Evolutionary conservation across 2,888 invertebrate genomes (phyloP), one percentile per base, ranked within the genome.

Genomic region (Epistrophe grossulariae): DNA sequence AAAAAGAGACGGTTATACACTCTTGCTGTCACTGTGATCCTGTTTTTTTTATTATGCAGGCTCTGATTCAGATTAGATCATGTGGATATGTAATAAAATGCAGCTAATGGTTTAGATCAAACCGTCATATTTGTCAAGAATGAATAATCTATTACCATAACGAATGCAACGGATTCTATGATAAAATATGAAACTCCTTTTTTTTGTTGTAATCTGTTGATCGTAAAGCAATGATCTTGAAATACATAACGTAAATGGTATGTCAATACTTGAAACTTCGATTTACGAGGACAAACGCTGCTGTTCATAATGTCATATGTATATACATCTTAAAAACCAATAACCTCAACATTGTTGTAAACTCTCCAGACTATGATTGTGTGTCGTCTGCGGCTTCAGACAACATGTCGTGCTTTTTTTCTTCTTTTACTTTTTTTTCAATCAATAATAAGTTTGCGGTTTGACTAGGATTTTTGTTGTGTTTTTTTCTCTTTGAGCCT

Each of bases 311-410:
- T 17, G 31, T 19, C n/a, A 52, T 31, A 31, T 5, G 5, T 31
- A 31, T 5, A 40, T 43, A 10, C 17, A 57, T 13, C 57, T 48
- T 66, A 17, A 64, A 59, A 43, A 64, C 43, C 55, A 64, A 55
- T 71, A 79, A 68, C 74, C 79, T 87, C 87, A 71, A 83, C 79
- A 71, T 82, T 79, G 76, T 87, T 82, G 76, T 76, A 79, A 87
- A 83, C 52, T 72, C 83, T 68, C 72, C 72, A 87, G 87, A 87
- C 87, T 83, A 83, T 83, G 87, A 87, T 83, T 72, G 79, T 70
- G 70, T 79, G 87, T 87, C 83, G 87, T 87, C 87, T 87, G 79
- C 83, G 83, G 87, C 87, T 83, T 83, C 79, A 87, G 87, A 87
- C 87, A 87, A 85, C 62, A 52, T 81, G 81, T 77, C 81, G 71